A percentile compares a stretch with the other conserved stretches of the same genome.
Evolutionary conservation across 2,797 vertebrate genomes (phyloP).

Genomic region (Botia almorhae): DNA sequence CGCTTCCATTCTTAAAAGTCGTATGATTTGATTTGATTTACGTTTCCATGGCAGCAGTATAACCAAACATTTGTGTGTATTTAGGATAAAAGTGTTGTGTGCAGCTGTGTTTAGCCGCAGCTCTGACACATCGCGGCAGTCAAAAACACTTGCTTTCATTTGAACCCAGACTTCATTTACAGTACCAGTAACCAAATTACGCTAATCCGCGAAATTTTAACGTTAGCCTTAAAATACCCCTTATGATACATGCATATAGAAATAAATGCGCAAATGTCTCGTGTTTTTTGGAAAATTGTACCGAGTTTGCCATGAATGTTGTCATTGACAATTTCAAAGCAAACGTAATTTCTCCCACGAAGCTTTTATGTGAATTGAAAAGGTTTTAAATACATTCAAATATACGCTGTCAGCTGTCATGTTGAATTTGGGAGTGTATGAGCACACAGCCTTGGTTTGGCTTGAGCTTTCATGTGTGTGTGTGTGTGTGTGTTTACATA

Average conservation of each 20-base stretch:
- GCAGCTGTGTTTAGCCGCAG: background rate
- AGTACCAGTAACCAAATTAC: slow-evolving; percentile 32
- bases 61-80: slow-evolving; percentile 19
- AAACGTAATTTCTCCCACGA: slow-evolving; percentile 52
- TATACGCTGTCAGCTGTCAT: slow-evolving; percentile 51
- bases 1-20: slow-evolving; percentile 2
- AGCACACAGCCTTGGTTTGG: slow-evolving; percentile 64
- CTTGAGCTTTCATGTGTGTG: slow-evolving; percentile 51
- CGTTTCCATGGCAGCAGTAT: slow-evolving; percentile 10
- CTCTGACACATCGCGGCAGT: slow-evolving; percentile 1
- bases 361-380: slow-evolving; percentile 54
- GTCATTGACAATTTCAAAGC: slow-evolving; percentile 51
- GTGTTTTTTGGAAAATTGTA: slow-evolving; percentile 18
- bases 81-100: background rate
- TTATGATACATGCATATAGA: background rate
- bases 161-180: slow-evolving; percentile 35
- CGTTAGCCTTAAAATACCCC: background rate
- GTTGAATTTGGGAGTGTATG: slow-evolving; percentile 38
- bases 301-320: slow-evolving; percentile 36
- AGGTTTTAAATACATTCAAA: slow-evolving; percentile 45
- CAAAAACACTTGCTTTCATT: slow-evolving; percentile 42
- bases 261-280: slow-evolving; percentile 13
- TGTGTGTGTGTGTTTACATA: slow-evolving; percentile 54
- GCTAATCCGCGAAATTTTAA: slow-evolving; percentile 17
- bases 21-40: slow-evolving; percentile 17